Evolutionary conservation across 2,797 vertebrate genomes (phyloP).

Genomic region (Halcyon leucocephala): DNA sequence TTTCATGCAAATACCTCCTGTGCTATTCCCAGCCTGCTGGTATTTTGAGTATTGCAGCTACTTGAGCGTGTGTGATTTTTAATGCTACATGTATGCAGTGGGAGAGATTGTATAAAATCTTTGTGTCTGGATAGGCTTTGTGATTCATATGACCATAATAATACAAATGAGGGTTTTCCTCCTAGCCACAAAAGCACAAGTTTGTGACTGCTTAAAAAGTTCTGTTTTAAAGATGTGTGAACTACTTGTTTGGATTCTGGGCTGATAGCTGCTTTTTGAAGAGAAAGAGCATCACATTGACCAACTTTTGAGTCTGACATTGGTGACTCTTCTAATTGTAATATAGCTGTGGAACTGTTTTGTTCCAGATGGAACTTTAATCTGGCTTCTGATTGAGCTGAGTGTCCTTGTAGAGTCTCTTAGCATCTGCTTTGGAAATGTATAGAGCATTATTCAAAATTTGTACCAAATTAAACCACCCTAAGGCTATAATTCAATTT

Average conservation of each 20-base stretch:
- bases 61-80: not conserved
- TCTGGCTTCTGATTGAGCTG: slow-evolving; percentile 80
- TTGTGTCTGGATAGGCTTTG: not conserved
- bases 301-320: slow-evolving; percentile 65
- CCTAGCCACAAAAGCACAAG: not conserved
- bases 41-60: not conserved
- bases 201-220: not conserved
- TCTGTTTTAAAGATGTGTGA: not conserved
- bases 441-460: slow-evolving; percentile 84
- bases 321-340: slow-evolving; percentile 78
- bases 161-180: not conserved
- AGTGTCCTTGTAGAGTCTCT: slow-evolving; percentile 81
- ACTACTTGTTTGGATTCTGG: not conserved
- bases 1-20: not conserved
- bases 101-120: not conserved
- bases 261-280: slow-evolving; percentile 22
- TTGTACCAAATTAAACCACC: slow-evolving; percentile 81
- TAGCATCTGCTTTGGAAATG: slow-evolving; percentile 84
- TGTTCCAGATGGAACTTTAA: slow-evolving; percentile 82
- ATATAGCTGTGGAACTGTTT: slow-evolving; percentile 76
- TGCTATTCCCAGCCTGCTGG: not conserved
- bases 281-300: slow-evolving; percentile 17
- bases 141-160: not conserved
- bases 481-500: slow-evolving; percentile 80
- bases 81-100: not conserved